These are phyloP conservation scores for Penaeus chinensis DNA, from an alignment of 1,140 invertebrate species.

Conservation along the genomic window DNA sequence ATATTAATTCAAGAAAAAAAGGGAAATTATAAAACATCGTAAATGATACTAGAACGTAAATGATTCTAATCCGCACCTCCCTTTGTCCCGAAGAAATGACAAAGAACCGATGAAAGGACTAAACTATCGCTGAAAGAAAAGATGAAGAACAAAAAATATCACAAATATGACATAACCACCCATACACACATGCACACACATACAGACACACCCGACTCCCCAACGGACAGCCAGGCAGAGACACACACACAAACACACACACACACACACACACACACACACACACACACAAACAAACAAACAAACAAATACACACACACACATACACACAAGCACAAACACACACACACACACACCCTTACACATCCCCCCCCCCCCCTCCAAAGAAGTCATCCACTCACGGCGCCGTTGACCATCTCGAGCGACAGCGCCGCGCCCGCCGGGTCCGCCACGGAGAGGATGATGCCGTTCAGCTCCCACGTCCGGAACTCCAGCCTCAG, in stretches of 20 bases:
- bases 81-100: no score
- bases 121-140: no score
- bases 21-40: no score
- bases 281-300: no score
- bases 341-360: no score
- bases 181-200: background rate
- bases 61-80: no score
- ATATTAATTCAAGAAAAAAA: no score
- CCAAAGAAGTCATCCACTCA: conserved; percentile 66
- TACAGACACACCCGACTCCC: background rate
- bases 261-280: background rate
- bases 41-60: no score
- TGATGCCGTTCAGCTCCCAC: conserved; percentile 81
- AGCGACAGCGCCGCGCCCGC: conserved; percentile 78
- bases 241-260: background rate
- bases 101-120: no score
- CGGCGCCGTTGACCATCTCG: conserved; percentile 82
- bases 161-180: background rate
- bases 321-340: background rate
- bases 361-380: no score
- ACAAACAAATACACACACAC: background rate
- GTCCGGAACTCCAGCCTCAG: conserved; percentile 87
- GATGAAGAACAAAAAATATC: no score
- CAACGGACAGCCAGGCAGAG: no score
- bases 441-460: conserved; percentile 79